Evolutionary conservation across 53 echinoderm and acorn worm genomes (phyloP).

Genomic region (Holothuria leucospilota): DNA sequence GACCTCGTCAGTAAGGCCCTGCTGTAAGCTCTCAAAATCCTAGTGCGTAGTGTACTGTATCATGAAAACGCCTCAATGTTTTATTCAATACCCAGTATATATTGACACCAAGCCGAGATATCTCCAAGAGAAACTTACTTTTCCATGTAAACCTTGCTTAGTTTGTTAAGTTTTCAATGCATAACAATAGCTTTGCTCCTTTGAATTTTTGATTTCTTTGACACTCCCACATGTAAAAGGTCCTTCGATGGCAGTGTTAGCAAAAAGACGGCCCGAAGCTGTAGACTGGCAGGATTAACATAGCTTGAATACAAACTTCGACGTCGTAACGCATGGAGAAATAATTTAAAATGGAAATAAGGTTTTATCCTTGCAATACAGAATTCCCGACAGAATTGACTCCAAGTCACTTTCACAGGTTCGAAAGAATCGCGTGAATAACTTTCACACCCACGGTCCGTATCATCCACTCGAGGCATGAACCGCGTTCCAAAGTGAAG

Average conservation of each 20-base stretch:
- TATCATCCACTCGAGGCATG: neutral
- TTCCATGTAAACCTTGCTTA: neutral
- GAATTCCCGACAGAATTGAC: conserved; percentile 18
- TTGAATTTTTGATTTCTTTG: neutral
- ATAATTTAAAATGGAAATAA: conserved; percentile 41
- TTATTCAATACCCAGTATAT: no score
- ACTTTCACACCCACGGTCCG: conserved; percentile 32
- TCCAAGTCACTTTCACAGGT: conserved; percentile 27
- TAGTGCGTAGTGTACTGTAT: no score
- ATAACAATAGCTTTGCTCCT: neutral
- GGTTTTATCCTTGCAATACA: neutral
- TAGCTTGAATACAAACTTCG: neutral
- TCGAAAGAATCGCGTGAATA: conserved; percentile 31
- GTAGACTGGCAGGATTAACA: neutral
- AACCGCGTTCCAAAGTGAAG: conserved; percentile 8
- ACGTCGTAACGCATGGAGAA: neutral
- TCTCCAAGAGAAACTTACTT: neutral
- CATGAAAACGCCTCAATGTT: no score
- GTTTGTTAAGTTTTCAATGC: neutral
- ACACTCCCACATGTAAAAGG: no score
- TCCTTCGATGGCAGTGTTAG: neutral
- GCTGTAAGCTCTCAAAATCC: no score
- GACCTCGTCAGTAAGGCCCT: no score
- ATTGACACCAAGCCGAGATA: no score
- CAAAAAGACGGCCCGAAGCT: conserved; percentile 1